Evolutionary conservation across 30 jellyfish, hydroid and myxozoan genomes (phyloP), one percentile per base, ranked within the genome.

Genomic region (Aurelia aurita complex sp. Pacific): DNA sequence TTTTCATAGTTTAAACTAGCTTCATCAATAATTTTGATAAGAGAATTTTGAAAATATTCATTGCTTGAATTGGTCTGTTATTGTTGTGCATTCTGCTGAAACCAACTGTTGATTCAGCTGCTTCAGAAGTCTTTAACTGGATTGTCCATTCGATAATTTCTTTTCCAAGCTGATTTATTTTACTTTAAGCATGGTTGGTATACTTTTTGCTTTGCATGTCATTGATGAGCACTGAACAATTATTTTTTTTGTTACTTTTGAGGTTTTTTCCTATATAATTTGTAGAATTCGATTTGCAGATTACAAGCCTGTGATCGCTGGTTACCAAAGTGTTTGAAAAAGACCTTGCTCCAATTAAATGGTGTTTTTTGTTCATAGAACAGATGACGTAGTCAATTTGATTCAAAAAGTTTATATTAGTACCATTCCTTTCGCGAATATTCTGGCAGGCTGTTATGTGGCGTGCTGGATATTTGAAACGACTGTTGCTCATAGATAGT

Each of bases 401-500:
- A 6, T 36, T 59, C 62, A 16, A 64, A 16, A 62, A 60, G 16
- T 33, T 60, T 17, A 78, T 61, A n/a, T 52, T 11, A 10, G 77
- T 60, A 34, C 68, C 67, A 35, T 78, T 78, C 18, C 57, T n/a
- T 61, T 61, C 67, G 19, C 79, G 65, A 59, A 66, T 34, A 78
- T 59, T 59, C 76, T 78, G 80, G 80, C 88, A 78, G 66, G 88
- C 33, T 60, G 88, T 78, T 34, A 66, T 62, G 67, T 78, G 88
- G 68, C 88, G 65, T 63, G 88, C 69, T 52, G 88, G 79, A 63
- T 78, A 80, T 78, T 42, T 64, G 18, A 23, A 23, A 23, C 29
- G 29, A 23, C 81, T 78, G 80, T 78, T 78, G 57, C 81, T 10
- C 4, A 76, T 29, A 55, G 59, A 76, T 52, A 76, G 73, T 35